Evolutionary conservation across 2,113 vertebrate genomes (phyloP).

Genomic region (Anolis carolinensis): DNA sequence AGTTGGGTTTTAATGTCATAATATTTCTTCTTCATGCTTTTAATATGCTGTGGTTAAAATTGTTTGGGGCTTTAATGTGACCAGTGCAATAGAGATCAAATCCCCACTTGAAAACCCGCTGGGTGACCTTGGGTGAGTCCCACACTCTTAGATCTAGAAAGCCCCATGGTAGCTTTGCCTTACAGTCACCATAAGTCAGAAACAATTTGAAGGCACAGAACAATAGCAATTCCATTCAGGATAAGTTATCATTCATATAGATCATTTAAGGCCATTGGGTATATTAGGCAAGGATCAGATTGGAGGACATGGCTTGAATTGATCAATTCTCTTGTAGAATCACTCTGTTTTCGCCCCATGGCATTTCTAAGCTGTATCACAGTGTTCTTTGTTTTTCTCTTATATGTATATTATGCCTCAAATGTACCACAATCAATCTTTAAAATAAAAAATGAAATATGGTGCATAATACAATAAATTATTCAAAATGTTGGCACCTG

Average conservation of each 20-base stretch:
- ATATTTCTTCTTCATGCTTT: background rate
- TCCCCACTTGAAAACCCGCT: no score
- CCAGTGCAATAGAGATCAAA: background rate
- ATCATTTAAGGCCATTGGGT: slow-evolving; percentile 20
- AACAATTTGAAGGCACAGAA: no score
- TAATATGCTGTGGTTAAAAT: background rate
- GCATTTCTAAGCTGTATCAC: background rate
- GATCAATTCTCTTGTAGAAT: slow-evolving; percentile 49
- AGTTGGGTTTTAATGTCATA: background rate
- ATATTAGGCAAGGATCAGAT: background rate
- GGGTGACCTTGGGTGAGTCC: no score
- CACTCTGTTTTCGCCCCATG: background rate
- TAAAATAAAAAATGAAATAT: background rate
- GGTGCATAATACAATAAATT: background rate
- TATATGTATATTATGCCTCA: background rate
- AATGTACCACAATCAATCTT: background rate
- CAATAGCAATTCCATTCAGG: background rate
- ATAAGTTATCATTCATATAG: slow-evolving; percentile 31
- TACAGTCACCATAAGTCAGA: no score
- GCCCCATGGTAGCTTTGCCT: no score
- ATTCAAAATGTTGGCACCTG: background rate
- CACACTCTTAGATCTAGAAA: no score
- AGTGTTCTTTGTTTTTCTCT: background rate
- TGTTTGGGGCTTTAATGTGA: background rate
- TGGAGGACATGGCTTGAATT: slow-evolving; percentile 37